Base-by-base conservation (phyloP, 2,113 vertebrate species). In the Ranitomeya variabilis region DNA sequence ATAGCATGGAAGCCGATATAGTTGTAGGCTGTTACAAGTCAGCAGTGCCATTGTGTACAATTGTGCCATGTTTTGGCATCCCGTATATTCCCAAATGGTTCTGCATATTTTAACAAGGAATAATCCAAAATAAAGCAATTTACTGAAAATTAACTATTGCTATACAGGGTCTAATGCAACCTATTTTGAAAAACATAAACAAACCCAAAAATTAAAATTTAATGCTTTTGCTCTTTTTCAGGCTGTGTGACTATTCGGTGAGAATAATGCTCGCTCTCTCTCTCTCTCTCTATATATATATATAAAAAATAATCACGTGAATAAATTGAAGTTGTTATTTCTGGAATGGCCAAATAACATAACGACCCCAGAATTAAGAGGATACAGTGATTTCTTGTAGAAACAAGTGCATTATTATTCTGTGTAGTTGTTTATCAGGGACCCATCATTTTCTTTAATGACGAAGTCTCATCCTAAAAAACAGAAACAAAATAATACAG, bases 391-490 rank as follows among this genome's bases (percentile, higher is more conserved):
- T 87, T 87, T 31, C 4, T 59, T 55, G 12, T 80, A 71, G 78
- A 13, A 67, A 59, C 16, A 19, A 55, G 78, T 14, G 12, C 18
- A 87, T 18, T 81, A 80, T 31, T 1, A 45, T 62, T 66, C 64
- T 87, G 7, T 59, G 76, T 62, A 52, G 86, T 67, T 18, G 45
- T 19, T 6, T 16, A 57, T 51, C 26, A 67, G 7, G 19, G 60
- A 45, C 16, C 23, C 37, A 16, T 9, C 12, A 23, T 26, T 6
- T 59, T 54, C 77, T 69, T 16, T 26, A 80, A 52, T 45, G 51
- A 71, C 2, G 5, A 19, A 69, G 59, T n/a, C 71, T 87, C 18
- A 80, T 31, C 52, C 86, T 80, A 57, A 23, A 76, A 76, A 67
- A 60, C 14, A 86, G 7, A 59, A 15, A 64, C 21, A 59, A 76